Percentiles rank a stretch among this genome's conserved stretches.
Evolutionary conservation across 2,113 vertebrate genomes (phyloP).

Genomic region (Dicrurus megarhynchus): DNA sequence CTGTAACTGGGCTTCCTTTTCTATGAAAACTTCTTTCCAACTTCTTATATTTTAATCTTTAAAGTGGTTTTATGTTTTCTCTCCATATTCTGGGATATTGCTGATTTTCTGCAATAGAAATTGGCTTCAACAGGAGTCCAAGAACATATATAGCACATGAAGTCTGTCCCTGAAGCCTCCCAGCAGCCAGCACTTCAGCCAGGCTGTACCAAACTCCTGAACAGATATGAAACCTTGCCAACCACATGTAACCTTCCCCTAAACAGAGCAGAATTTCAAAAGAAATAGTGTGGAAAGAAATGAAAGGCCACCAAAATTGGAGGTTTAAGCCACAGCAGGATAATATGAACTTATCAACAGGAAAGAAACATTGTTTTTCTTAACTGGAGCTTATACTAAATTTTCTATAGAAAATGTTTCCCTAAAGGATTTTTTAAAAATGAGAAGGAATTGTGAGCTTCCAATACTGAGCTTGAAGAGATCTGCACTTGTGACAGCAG

Average conservation of each 20-base stretch:
- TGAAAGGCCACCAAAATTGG: not conserved
- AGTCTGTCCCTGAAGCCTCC: not conserved
- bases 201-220: not conserved
- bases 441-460: not conserved
- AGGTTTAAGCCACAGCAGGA: rapidly evolving
- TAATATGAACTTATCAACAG: not conserved
- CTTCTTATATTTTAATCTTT: not conserved
- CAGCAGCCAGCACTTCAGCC: not conserved
- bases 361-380: not conserved
- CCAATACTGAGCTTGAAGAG: not conserved
- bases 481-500: not conserved
- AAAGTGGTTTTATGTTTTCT: not conserved
- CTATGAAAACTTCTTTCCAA: not conserved
- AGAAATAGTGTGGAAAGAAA: not conserved
- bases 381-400: not conserved
- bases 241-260: not conserved
- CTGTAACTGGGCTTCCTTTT: not conserved
- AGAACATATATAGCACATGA: not conserved
- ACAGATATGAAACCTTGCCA: not conserved
- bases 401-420: not conserved
- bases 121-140: not conserved
- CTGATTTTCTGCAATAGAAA: not conserved
- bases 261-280: not conserved
- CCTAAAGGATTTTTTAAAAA: not conserved
- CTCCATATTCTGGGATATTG: not conserved